Evolutionary conservation across 23 tunicate genomes (phyloP), one percentile per base, ranked within the genome.

Genomic region (Clavelina lepadiformis): DNA sequence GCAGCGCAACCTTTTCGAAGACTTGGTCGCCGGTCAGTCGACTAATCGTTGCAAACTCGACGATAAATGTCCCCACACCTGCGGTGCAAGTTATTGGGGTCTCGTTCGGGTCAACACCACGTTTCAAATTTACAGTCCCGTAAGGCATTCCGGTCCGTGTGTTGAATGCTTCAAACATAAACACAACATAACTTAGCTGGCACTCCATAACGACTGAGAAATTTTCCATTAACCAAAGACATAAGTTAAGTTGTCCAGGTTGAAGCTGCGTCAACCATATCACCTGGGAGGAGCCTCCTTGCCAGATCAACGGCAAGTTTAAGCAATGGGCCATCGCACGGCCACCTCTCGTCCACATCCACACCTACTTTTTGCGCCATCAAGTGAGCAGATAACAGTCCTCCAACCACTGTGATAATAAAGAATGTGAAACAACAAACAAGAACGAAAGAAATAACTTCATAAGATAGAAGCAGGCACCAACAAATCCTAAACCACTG

Each of bases 91-190:
- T 82, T 0, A 67, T 59, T 11, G 98, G 91, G 31, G 98, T 91
- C 41, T 91, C 98, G 11, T 76, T 65, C 7, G 71, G 67, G 51
- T 59, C 74, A 33, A 91, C 98, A 62, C 98, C 98, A 5, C 71
- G 57, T 2, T 25, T 33, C 8, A 91, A 57, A 65, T 91, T 91
- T 30, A 91, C 69, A 1, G 91, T 81, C 8, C 98, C 98, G 50
- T 64, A 91, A 19, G 98, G 98, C 98, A 91, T 91, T 3, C 91
- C 91, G 30, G 98, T 91, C 0, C 73, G 77, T 46, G 98, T 91
- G 51, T 82, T 58, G 46, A 91, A 91, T 7, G 98, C 98, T 88
- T 58, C 13, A 64, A 15, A 0, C 8, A 69, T 13, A 55, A n/a
- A n/a, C 20, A 13, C 21, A 61, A 15, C 19, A 55, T 13, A 13